Evolutionary conservation across 2,797 vertebrate species (phyloP).

Genomic region (Amazonetta brasiliensis): DNA sequence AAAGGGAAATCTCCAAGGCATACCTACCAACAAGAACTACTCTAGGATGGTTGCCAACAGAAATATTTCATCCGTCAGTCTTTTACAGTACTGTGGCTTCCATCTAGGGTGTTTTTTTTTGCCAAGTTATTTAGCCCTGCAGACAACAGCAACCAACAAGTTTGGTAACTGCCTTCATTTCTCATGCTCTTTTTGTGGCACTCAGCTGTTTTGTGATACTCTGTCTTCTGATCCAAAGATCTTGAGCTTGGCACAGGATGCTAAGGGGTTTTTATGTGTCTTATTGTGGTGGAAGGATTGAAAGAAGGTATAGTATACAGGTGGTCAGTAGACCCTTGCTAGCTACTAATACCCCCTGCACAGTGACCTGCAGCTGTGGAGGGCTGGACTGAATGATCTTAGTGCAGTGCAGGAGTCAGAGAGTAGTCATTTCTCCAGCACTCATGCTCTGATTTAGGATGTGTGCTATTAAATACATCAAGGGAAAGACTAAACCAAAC

Average conservation of each 20-base stretch:
- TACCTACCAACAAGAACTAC: conserved; percentile 40
- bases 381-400: not conserved
- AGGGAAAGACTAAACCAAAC: not conserved
- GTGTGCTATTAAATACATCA: not conserved
- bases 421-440: not conserved
- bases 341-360: not conserved
- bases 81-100: not conserved
- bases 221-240: not conserved
- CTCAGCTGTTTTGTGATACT: not conserved
- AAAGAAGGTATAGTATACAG: not conserved
- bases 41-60: conserved; percentile 31
- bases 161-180: conserved; percentile 4
- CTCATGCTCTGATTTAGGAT: not conserved
- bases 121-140: not conserved
- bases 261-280: not conserved
- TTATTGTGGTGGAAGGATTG: accelerated
- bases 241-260: not conserved
- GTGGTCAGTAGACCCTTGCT: not conserved
- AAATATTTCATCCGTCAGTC: conserved; percentile 50
- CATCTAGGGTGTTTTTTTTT: not conserved
- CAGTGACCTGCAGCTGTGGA: not conserved
- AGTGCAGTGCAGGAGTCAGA: not conserved
- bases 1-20: conserved; percentile 41
- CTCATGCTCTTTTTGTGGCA: not conserved
- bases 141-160: conserved; percentile 12